These are phyloP conservation scores for Squalus acanthias DNA, from an alignment of 2,797 vertebrate species.

Conservation along the genomic window DNA sequence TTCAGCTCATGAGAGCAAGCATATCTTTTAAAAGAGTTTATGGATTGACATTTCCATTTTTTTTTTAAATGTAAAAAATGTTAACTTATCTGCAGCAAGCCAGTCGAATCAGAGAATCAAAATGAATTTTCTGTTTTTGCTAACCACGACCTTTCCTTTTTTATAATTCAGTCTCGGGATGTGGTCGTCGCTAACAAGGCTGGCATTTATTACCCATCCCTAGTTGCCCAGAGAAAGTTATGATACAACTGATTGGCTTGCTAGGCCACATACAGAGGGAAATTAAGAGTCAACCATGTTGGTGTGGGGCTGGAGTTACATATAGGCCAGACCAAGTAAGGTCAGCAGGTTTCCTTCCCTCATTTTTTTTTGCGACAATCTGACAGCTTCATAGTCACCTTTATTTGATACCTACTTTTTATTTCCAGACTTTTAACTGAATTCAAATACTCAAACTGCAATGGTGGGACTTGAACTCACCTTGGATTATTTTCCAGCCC, in stretches of 20 bases:
- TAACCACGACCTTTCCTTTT: background rate
- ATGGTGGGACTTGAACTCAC: no score
- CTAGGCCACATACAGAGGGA: no score
- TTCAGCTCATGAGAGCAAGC: background rate
- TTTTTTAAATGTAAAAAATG: no score
- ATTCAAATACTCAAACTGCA: no score
- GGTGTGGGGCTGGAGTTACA: no score
- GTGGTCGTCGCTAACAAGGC: background rate
- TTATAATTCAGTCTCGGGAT: background rate
- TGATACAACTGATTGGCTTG: background rate
- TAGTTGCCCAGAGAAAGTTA: background rate
- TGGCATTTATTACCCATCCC: background rate
- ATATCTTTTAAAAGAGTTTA: background rate
- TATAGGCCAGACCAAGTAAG: background rate
- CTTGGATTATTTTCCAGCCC: no score
- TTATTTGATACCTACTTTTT: background rate
- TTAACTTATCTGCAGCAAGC: background rate
- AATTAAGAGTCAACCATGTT: no score
- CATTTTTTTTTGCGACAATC: background rate
- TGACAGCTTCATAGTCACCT: background rate
- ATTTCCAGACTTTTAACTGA: no score
- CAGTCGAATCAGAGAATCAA: background rate
- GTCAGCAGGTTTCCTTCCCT: background rate
- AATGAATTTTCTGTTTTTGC: background rate
- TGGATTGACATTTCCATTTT: background rate